Evolutionary conservation across 1,140 invertebrate genomes (phyloP).

Genomic region (Tetranychus cinnabarinus): DNA sequence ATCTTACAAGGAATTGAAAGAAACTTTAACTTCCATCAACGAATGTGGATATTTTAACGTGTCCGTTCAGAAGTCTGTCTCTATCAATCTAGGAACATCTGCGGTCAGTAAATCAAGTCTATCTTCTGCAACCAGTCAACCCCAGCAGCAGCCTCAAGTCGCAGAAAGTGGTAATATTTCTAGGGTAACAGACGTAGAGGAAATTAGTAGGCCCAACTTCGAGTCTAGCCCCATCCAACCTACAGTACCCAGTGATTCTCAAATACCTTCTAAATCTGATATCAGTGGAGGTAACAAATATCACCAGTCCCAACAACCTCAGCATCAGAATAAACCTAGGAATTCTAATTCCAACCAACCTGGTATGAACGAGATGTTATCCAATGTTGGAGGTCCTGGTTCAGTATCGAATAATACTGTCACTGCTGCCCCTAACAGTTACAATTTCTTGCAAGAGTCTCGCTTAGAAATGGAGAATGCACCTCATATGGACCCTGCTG

Average conservation of each 20-base stretch:
- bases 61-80: neutral
- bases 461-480: slow-evolving; percentile 11
- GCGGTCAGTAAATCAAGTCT: neutral
- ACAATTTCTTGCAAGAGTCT: slow-evolving; percentile 3
- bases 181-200: neutral
- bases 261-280: no score
- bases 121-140: neutral
- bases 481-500: slow-evolving; percentile 23
- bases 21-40: slow-evolving; percentile 1
- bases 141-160: neutral
- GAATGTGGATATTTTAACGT: slow-evolving; percentile 2
- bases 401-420: no score
- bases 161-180: neutral
- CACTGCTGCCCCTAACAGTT: neutral
- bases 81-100: no score
- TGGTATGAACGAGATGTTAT: no score
- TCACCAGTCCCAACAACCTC: no score
- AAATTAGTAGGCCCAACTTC: neutral
- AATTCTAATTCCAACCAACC: no score
- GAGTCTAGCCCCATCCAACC: neutral
- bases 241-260: no score
- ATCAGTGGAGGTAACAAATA: no score
- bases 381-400: no score
- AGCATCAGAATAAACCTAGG: no score
- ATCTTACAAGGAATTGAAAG: slow-evolving; percentile 4